phyloP scores from a whole-genome alignment of 2,113 vertebrate genomes.

The Alouatta palliata region DNA sequence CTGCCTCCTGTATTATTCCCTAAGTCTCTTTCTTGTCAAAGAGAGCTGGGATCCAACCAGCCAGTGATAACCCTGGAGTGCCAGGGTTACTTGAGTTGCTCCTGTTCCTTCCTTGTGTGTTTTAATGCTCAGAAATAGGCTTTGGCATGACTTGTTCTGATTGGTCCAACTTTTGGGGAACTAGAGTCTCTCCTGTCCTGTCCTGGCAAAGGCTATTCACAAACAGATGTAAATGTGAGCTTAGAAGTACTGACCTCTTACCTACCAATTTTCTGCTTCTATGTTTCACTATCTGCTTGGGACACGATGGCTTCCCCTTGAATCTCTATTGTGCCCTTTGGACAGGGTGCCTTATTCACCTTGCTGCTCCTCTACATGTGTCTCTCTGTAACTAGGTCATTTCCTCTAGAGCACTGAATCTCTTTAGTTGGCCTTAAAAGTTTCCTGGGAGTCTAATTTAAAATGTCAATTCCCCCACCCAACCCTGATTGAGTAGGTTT shows the following conservation, averaged over 20 bases:
- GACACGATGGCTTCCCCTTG: neutral
- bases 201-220: neutral
- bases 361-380: neutral
- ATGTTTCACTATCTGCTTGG: neutral
- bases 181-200: neutral
- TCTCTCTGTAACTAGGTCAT: neutral
- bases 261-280: neutral
- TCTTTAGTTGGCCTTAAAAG: neutral
- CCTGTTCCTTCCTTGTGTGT: neutral
- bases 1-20: neutral
- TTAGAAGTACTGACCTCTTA: neutral
- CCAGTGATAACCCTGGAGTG: neutral
- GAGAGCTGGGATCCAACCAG: neutral
- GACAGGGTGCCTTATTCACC: neutral
- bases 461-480: neutral
- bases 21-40: neutral
- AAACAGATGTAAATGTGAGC: neutral
- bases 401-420: slow-evolving; percentile 12
- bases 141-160: neutral
- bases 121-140: neutral
- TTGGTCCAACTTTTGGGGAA: neutral
- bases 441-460: neutral
- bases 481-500: neutral
- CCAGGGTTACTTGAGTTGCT: neutral
- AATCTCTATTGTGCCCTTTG: neutral